Percentiles rank a stretch among this genome's conserved stretches.
phyloP scores from a whole-genome alignment of 2,113 vertebrate genomes.

The Dasyprocta punctata region DNA sequence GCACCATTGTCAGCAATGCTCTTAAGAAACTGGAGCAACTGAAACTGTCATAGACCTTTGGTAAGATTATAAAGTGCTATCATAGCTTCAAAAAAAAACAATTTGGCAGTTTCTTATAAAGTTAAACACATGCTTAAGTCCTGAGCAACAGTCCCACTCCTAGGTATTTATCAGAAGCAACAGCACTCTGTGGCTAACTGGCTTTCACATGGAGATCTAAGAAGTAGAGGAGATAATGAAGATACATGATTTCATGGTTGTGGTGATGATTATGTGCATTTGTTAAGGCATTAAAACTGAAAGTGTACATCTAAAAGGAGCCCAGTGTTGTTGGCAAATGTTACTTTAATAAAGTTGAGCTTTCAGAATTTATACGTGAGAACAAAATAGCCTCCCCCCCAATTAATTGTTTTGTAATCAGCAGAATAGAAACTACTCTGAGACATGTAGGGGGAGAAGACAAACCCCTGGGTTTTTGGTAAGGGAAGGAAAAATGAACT shows the following conservation, averaged over 20 bases:
- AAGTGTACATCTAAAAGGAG: neutral
- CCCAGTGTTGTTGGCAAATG: neutral
- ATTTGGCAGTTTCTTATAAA: neutral
- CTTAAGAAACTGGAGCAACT: neutral
- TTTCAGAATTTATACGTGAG: neutral
- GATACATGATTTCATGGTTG: neutral
- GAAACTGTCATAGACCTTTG: neutral
- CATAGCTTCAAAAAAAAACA: neutral
- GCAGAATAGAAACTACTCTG: neutral
- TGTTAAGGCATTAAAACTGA: neutral
- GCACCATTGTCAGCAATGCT: neutral
- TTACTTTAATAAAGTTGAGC: neutral
- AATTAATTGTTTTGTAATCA: neutral
- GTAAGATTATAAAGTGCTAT: neutral
- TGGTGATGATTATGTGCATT: neutral
- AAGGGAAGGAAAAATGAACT: neutral
- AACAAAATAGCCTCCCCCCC: neutral
- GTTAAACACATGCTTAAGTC: neutral
- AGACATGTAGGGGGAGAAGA: neutral
- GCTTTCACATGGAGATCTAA: neutral
- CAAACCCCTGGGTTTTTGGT: neutral
- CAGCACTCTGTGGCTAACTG: neutral
- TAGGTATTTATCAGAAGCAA: neutral
- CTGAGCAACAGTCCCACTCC: neutral
- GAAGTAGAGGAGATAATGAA: neutral